Evolutionary conservation across 2,113 vertebrate genomes (phyloP).

Genomic region (Cephalopterus ornatus): DNA sequence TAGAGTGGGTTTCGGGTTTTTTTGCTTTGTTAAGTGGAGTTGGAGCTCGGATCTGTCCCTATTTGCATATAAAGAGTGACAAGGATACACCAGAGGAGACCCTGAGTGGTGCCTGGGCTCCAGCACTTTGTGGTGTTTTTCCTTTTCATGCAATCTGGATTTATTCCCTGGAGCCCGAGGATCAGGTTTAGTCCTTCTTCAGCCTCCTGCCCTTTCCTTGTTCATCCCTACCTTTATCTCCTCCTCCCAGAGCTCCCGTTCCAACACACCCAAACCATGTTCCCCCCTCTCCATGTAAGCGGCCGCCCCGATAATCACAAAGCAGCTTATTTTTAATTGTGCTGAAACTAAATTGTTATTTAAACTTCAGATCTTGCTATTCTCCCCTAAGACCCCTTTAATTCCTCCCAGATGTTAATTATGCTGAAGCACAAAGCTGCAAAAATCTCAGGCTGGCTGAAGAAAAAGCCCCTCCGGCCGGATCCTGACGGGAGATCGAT

Average conservation of each 20-base stretch:
- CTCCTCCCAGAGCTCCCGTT: not conserved
- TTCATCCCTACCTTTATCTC: not conserved
- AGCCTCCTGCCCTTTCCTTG: not conserved
- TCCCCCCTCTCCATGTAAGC: not conserved
- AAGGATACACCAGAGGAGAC: not conserved
- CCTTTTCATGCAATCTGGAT: not conserved
- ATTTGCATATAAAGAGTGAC: not conserved
- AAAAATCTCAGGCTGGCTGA: not conserved
- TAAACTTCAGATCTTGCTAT: constrained; percentile 41
- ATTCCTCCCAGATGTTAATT: constrained; percentile 60
- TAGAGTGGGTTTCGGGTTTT: not conserved
- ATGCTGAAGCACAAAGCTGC: not conserved
- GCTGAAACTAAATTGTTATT: constrained; percentile 30
- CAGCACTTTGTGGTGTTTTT: not conserved
- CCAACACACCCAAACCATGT: not conserved
- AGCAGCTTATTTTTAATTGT: constrained; percentile 53
- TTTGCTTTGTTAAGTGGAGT: not conserved
- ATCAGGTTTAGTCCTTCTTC: not conserved
- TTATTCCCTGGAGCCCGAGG: not conserved
- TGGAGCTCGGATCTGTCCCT: not conserved
- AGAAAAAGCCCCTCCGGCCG: not conserved
- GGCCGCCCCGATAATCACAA: not conserved
- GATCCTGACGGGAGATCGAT: not conserved
- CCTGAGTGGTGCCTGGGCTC: not conserved
- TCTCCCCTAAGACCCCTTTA: constrained; percentile 48